Evolutionary conservation across 2,797 vertebrate genomes (phyloP).

Genomic region (Myotis findleyi): DNA sequence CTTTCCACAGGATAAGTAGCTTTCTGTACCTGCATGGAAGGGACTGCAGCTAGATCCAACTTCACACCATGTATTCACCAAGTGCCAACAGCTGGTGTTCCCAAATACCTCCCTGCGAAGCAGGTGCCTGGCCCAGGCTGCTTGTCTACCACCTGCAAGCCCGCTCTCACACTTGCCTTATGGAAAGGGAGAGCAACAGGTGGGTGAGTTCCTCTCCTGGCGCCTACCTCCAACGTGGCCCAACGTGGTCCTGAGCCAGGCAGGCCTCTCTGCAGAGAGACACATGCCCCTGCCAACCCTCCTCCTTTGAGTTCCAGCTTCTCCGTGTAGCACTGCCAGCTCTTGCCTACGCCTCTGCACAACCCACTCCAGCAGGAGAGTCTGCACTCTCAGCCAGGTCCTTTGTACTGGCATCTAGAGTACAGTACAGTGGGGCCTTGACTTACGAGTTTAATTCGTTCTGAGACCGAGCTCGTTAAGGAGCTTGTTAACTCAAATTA

Average conservation of each 20-base stretch:
- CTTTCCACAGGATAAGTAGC: background rate
- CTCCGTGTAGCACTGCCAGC: fast-evolving
- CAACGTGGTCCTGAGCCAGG: too few species aligned
- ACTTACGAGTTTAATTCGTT: too few species aligned
- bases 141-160: background rate
- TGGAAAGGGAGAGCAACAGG: background rate
- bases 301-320: background rate
- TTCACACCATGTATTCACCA: background rate
- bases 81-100: background rate
- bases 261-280: background rate
- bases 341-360: background rate
- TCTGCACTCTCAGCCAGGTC: background rate
- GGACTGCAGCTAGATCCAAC: background rate
- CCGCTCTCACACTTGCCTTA: background rate
- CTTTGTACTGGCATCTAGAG: background rate
- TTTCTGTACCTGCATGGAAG: background rate
- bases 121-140: background rate
- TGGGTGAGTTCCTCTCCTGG: background rate
- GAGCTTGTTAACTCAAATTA: too few species aligned
- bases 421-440: too few species aligned
- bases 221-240: background rate
- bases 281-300: background rate
- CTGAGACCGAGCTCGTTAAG: too few species aligned
- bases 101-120: background rate
- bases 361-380: background rate